These are phyloP conservation scores for Scaptomyza flava DNA, from an alignment of 2,888 invertebrate species.

Conservation along the genomic window DNA sequence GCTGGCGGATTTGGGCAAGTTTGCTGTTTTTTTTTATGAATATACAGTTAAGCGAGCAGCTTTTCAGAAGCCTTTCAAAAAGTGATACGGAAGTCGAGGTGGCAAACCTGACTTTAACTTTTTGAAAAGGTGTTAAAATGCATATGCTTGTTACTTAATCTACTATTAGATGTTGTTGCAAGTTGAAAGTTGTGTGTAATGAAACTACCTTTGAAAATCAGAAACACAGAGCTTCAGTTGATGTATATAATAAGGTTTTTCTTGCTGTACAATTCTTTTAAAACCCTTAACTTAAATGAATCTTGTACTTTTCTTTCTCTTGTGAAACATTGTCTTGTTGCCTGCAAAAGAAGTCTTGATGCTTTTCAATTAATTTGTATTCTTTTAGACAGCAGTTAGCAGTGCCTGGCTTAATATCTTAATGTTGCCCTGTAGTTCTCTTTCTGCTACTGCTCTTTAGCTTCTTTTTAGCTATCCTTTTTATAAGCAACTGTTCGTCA, in stretches of 20 bases:
- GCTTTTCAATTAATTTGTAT: constrained; percentile 20
- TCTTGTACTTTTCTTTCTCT: constrained; percentile 1
- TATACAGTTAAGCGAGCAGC: constrained; percentile 31
- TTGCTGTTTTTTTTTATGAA: constrained; percentile 22
- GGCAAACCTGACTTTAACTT: constrained; percentile 5
- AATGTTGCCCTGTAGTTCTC: constrained; percentile 19
- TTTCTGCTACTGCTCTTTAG: constrained; percentile 10
- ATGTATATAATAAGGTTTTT: neutral
- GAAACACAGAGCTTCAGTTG: neutral
- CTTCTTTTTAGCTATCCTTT: constrained; percentile 5
- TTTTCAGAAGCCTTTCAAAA: constrained; percentile 33
- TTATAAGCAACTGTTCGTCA: constrained; percentile 1
- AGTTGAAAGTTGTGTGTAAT: neutral
- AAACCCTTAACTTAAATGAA: neutral
- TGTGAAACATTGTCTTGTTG: constrained; percentile 13
- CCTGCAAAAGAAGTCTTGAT: constrained; percentile 7
- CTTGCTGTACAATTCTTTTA: neutral
- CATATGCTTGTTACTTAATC: neutral
- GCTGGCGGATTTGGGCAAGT: constrained; percentile 39
- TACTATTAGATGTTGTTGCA: neutral
- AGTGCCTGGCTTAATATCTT: constrained; percentile 20
- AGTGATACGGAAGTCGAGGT: constrained; percentile 15
- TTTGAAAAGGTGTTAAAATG: constrained; percentile 19
- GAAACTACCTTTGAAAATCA: neutral
- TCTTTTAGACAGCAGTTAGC: constrained; percentile 12